Evolutionary conservation across 2,113 vertebrate species (phyloP).

Genomic region (Oceanodroma tethys): DNA sequence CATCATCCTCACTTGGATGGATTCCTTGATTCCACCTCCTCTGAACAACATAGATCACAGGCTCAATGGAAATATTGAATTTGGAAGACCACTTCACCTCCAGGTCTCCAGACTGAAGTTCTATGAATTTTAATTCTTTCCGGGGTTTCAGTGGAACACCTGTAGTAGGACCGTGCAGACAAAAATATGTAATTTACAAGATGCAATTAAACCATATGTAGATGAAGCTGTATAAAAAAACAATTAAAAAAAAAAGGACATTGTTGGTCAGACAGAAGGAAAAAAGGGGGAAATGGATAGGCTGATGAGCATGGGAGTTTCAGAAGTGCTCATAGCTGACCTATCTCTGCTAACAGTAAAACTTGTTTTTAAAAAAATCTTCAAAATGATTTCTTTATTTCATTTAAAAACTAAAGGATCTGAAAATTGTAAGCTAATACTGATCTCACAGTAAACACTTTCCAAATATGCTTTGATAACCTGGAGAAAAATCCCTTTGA

Average conservation of each 20-base stretch:
- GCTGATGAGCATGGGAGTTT: neutral
- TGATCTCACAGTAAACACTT: neutral
- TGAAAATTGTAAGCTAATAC: neutral
- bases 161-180: conserved; percentile 26
- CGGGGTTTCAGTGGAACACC: conserved; percentile 94
- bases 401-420: neutral
- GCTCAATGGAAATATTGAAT: conserved; percentile 94
- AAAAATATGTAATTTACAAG: neutral
- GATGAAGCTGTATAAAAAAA: neutral
- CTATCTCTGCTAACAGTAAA: neutral
- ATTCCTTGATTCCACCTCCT: conserved; percentile 94
- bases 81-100: conserved; percentile 95
- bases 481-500: neutral
- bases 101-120: conserved; percentile 83
- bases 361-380: neutral
- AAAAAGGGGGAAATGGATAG: neutral
- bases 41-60: conserved; percentile 92
- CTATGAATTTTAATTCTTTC: conserved; percentile 87
- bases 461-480: neutral
- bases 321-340: neutral
- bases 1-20: conserved; percentile 92
- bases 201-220: neutral
- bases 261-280: neutral
- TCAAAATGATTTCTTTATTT: neutral
- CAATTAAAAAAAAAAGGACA: neutral